These are phyloP conservation scores for Rotaria magnacalcarata DNA, from an alignment of 2,888 invertebrate genomes.

Conservation along the genomic window DNA sequence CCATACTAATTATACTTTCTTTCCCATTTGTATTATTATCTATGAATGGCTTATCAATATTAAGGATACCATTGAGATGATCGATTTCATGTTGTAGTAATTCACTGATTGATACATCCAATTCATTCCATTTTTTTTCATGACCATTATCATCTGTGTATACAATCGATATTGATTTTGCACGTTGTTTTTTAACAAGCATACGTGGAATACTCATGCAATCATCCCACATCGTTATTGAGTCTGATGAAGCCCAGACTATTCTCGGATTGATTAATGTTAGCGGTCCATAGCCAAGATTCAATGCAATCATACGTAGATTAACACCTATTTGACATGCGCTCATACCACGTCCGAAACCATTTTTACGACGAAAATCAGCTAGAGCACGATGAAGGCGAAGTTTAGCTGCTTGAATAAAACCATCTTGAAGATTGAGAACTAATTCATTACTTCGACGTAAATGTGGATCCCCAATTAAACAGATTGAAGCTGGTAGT, in stretches of 20 bases:
- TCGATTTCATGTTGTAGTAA: slow-evolving; percentile 31
- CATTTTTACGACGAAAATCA: background rate
- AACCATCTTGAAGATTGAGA: background rate
- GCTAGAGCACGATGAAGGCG: background rate
- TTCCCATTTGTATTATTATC: background rate
- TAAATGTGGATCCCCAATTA: slow-evolving; percentile 9
- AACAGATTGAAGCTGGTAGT: background rate
- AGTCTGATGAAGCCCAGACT: background rate
- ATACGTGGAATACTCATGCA: slow-evolving; percentile 33
- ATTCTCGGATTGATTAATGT: slow-evolving; percentile 15
- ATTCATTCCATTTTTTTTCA: slow-evolving; percentile 18
- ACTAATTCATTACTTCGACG: slow-evolving; percentile 20
- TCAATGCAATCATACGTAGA: background rate
- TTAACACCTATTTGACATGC: slow-evolving; percentile 10
- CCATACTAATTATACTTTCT: slow-evolving; percentile 2
- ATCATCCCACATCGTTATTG: slow-evolving; percentile 25
- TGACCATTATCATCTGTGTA: slow-evolving; percentile 8
- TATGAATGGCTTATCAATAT: background rate
- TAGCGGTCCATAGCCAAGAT: slow-evolving; percentile 35
- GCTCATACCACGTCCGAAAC: slow-evolving; percentile 27
- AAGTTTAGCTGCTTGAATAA: background rate
- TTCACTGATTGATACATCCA: slow-evolving; percentile 18
- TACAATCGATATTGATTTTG: background rate
- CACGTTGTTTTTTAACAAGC: slow-evolving; percentile 25
- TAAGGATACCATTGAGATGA: background rate